Evolutionary conservation across 2,797 vertebrate species (phyloP), one percentile per base, ranked within the genome.

Genomic region (Siniperca undulata): DNA sequence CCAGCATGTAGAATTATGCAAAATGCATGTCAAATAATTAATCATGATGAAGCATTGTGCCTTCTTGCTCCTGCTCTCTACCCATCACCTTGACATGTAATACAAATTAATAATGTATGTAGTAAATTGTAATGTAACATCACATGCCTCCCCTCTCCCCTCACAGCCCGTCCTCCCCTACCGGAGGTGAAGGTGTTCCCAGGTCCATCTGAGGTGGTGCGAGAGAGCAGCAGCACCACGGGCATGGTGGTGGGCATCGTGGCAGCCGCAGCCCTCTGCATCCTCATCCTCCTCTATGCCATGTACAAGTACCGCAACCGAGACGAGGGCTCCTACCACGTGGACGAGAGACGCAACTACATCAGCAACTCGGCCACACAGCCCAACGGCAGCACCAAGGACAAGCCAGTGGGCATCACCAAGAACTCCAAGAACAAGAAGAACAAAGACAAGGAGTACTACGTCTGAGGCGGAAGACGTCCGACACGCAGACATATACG

Each of bases 361-460:
- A 99, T 99, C 96, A 99, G 98, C 96, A 99, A 99, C 96, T 99
- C 98, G 61, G 99, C 99, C 92, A 98, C 98, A 53, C 98, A 99
- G 96, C 97, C 98, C 95, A 99, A 99, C 14, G 98, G 98, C 91
- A 98, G 98, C 16, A 95, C 99, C 92, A 99, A 99, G 96, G 99
- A 99, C 92, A 99, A 99, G 80, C 97, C 97, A 58, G 97, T 98
- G 92, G 97, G 97, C 93, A 97, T 98, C 88, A 96, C 97, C 91
- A 99, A 99, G 95, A 98, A 97, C 95, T 98, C 98, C 94, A 99
- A 99, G 96, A 98, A 97, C 95, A 99, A 99, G 97, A 99, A 99
- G 95, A 99, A 99, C 96, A 99, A 99, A 97, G 99, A 99, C 96
- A 99, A 99, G 95, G 99, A 99, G 95, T 99, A 99, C 95, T 99